These are phyloP conservation scores for Mastacembelus armatus DNA, from an alignment of 2,797 vertebrate species.

Conservation along the genomic window DNA sequence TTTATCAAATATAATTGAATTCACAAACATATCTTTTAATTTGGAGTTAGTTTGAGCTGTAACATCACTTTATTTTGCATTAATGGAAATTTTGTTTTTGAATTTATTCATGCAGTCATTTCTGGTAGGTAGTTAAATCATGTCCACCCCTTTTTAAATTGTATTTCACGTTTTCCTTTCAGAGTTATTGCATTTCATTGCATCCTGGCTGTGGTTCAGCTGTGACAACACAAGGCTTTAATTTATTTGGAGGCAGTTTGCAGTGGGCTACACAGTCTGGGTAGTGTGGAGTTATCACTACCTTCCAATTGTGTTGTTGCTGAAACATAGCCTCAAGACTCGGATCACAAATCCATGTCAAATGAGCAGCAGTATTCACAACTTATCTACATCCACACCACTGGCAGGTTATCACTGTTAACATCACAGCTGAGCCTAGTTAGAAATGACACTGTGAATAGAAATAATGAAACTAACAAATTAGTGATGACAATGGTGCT, in stretches of 20 bases:
- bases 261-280: slow-evolving; percentile 28
- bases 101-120: background rate
- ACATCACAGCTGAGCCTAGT: slow-evolving; percentile 4
- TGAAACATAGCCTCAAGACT: slow-evolving; percentile 49
- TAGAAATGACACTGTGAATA: background rate
- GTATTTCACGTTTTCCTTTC: slow-evolving; percentile 29
- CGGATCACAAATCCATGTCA: slow-evolving; percentile 59
- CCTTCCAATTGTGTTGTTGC: slow-evolving; percentile 42
- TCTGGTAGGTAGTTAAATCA: slow-evolving; percentile 16
- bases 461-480: background rate
- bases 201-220: slow-evolving; percentile 38
- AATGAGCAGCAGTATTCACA: slow-evolving; percentile 44
- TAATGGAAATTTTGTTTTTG: background rate
- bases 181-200: slow-evolving; percentile 26
- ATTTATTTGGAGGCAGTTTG: slow-evolving; percentile 54
- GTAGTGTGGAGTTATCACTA: slow-evolving; percentile 48
- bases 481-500: background rate
- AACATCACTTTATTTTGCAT: background rate
- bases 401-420: slow-evolving; percentile 14
- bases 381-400: slow-evolving; percentile 43
- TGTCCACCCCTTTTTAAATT: slow-evolving; percentile 24
- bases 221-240: slow-evolving; percentile 49
- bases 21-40: background rate
- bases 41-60: background rate
- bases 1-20: background rate